Evolutionary conservation across 2,797 vertebrate species (phyloP).

Genomic region (Micropoecilia bifurca): DNA sequence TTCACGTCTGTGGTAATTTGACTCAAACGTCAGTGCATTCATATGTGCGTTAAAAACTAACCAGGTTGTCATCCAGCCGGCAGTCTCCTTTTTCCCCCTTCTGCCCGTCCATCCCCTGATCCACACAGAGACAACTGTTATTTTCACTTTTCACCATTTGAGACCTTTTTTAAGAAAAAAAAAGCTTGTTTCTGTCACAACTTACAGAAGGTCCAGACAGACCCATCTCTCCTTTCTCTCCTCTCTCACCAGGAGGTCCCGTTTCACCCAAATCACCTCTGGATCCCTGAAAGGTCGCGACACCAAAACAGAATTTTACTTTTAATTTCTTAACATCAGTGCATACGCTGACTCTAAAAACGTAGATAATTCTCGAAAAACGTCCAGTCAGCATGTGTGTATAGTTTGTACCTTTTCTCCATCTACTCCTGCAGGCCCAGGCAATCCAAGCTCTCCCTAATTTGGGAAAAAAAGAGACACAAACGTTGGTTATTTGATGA

Average conservation of each 20-base stretch:
- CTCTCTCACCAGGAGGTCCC: conserved; percentile 85
- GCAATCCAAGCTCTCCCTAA: conserved; percentile 92
- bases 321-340: background rate
- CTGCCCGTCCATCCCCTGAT: conserved; percentile 87
- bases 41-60: conserved; percentile 73
- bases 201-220: conserved; percentile 87
- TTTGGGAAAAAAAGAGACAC: conserved; percentile 4
- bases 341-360: background rate
- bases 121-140: conserved; percentile 34
- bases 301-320: background rate
- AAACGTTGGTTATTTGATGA: background rate
- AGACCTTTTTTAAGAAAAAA: background rate
- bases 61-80: conserved; percentile 89
- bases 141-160: conserved; percentile 3
- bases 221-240: conserved; percentile 91
- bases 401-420: conserved; percentile 84
- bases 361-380: background rate
- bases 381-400: background rate
- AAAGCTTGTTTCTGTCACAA: conserved; percentile 23
- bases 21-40: background rate
- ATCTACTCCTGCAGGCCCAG: conserved; percentile 88
- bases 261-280: conserved; percentile 87
- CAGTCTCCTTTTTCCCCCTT: conserved; percentile 92
- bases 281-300: conserved; percentile 78
- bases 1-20: background rate